Base-by-base conservation (phyloP, 2,797 vertebrate species). In the Pseudopleuronectes americanus region DNA sequence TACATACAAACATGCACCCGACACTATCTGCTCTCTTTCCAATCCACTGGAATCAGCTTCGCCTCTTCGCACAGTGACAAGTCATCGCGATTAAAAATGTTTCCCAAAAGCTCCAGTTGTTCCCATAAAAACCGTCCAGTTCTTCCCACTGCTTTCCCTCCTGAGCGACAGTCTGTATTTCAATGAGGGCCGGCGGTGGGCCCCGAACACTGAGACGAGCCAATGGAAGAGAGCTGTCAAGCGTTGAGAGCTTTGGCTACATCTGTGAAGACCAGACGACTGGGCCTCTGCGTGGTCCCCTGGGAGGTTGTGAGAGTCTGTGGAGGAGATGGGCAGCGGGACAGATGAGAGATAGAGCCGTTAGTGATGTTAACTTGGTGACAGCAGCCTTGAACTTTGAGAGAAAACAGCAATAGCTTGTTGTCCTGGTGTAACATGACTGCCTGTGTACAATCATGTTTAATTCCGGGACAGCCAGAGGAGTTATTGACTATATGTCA, bases 221-320 rank as follows among this genome's bases (percentile, higher is more conserved):
- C 64, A 61, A 71, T 72, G 80, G 72, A 81, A 81, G 77, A 71
- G 70, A 65, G 60, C 56, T 31, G 73, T 96, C 95, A 99, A 12
- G 97, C 96, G 0, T 96, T 96, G 90, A 99, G 96, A 79, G 97
- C 96, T 58, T 96, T 97, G 86, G 97, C 96, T 85, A 99, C 95
- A 2, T 99, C 98, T 0, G 95, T 96, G 91, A 99, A 99, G 84
- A 98, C 97, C 79, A 99, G 96, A 48, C 97, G 96, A 90, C 96
- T 99, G 82, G 98, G 96, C 88, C 96, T 96, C 94, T 98, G 97
- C 19, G 95, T 90, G 3, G 95, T 93, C 74, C 96, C 96, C 82
- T 97, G 97, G 79, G 95, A 95, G 16, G 94, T 89, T 54, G 95
- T 95, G 59, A 96, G 93, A 60, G 96, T 95, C 98, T 99, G 94